Evolutionary conservation across 2,797 vertebrate species (phyloP), one percentile per base, ranked within the genome.

Genomic region (Chloroceryle amazona): DNA sequence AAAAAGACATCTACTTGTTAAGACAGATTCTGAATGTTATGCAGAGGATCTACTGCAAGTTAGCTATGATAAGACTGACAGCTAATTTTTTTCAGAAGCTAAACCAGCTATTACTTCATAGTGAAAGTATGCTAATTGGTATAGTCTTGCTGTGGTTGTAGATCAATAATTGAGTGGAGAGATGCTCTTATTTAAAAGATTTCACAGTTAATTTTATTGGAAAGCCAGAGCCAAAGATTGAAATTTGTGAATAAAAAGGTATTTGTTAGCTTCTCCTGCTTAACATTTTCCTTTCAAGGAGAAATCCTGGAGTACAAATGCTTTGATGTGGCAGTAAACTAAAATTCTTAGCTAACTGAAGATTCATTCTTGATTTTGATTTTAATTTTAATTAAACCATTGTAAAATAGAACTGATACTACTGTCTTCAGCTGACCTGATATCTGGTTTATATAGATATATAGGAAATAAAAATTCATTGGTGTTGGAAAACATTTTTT

Each of bases 11-110:
- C 66, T 68, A 20, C 78, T 80, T 68, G 29, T 91, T 85, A 80
- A 85, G 71, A 68, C 35, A 89, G 41, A 89, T 65, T 78, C 54
- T 91, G 65, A 75, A 75, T 83, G 54, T 47, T 89, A 33, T 19
- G 35, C 46, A 33, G 4, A 42, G 46, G 65, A 83, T 94, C 72
- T 51, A 18, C 49, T 79, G 46, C 73, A 33, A 81, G 82, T 90
- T 95, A 1, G 0, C 75, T 91, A 37, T 47, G 44, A 33, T 90
- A 81, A 88, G 79, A 76, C 49, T 95, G 87, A 72, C 73, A 93
- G 82, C 54, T 96, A 41, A 74, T 88, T 92, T 96, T 95, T 95
- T 95, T 86, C 65, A 79, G 84, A 89, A 74, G 63, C 74, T 89
- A 81, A 73, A 94, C 22, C 70, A 84, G 62, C 71, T 89, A 81